Percentiles rank a stretch among this genome's conserved stretches.
These are phyloP conservation scores for Potamilus streckersoni DNA, from an alignment of 1,140 invertebrate species.

Conservation along the genomic window DNA sequence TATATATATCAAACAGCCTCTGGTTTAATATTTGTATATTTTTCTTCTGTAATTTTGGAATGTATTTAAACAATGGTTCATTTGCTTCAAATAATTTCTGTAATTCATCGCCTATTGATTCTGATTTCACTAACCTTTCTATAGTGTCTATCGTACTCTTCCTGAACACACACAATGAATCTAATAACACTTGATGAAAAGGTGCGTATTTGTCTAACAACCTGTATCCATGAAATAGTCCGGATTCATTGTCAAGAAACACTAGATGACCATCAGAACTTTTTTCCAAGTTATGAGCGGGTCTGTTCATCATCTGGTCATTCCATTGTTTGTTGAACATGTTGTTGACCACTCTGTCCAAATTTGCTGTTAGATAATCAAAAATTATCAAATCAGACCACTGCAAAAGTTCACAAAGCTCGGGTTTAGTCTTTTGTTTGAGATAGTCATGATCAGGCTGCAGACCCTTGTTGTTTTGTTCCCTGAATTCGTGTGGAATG, in stretches of 20 bases:
- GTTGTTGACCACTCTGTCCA: constrained; percentile 90
- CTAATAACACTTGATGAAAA: constrained; percentile 83
- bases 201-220: constrained; percentile 86
- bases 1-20: constrained; percentile 78
- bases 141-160: constrained; percentile 78
- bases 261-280: constrained; percentile 79
- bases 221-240: constrained; percentile 86
- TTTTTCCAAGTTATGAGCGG: constrained; percentile 85
- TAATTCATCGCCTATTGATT: constrained; percentile 70
- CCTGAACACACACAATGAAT: constrained; percentile 85
- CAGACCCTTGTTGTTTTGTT: constrained; percentile 2
- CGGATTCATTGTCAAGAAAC: constrained; percentile 91
- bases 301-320: constrained; percentile 86
- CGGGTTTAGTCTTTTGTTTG: constrained; percentile 38
- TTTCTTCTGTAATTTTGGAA: constrained; percentile 83
- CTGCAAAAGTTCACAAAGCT: constrained; percentile 82
- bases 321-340: constrained; percentile 92
- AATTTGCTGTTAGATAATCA: constrained; percentile 89
- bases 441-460: constrained; percentile 39
- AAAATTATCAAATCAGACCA: constrained; percentile 91
- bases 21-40: constrained; percentile 82
- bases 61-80: constrained; percentile 74
- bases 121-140: constrained; percentile 70
- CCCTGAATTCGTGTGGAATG: constrained; percentile 75
- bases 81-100: constrained; percentile 60